Evolutionary conservation across 2,797 vertebrate genomes (phyloP).

Genomic region (Cryptoprocta ferox): DNA sequence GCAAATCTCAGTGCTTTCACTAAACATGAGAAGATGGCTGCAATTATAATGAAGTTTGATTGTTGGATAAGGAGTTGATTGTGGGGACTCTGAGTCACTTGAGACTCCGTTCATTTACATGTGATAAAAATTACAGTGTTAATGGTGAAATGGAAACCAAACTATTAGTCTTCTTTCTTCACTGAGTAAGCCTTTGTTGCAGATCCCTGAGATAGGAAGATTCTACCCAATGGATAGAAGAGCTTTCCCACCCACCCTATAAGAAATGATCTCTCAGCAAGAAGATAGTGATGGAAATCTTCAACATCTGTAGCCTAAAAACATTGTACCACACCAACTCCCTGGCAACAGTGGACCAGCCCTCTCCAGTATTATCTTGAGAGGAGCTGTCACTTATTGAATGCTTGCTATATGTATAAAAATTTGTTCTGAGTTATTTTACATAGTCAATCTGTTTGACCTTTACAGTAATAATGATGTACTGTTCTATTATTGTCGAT

Average conservation of each 20-base stretch:
- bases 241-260: neutral
- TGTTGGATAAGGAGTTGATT: conserved; percentile 42
- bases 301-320: conserved; percentile 6
- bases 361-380: neutral
- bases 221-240: neutral
- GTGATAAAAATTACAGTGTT: conserved; percentile 45
- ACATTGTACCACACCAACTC: neutral
- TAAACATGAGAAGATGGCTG: neutral
- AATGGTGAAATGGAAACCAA: conserved; percentile 20
- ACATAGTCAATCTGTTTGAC: neutral
- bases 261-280: conserved; percentile 31
- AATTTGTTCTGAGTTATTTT: neutral
- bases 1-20: conserved; percentile 17
- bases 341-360: neutral
- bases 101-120: conserved; percentile 62
- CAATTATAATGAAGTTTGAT: conserved; percentile 30
- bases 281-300: neutral
- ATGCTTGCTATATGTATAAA: neutral
- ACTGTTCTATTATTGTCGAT: neutral
- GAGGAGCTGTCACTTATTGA: neutral
- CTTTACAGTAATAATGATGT: neutral
- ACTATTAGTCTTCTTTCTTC: conserved; percentile 40
- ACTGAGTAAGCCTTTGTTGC: conserved; percentile 58
- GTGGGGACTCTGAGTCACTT: conserved; percentile 59
- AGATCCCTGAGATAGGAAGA: neutral